Conservation (phyloP, 2,113 vertebrate species). For the Ursus arctos region DNA sequence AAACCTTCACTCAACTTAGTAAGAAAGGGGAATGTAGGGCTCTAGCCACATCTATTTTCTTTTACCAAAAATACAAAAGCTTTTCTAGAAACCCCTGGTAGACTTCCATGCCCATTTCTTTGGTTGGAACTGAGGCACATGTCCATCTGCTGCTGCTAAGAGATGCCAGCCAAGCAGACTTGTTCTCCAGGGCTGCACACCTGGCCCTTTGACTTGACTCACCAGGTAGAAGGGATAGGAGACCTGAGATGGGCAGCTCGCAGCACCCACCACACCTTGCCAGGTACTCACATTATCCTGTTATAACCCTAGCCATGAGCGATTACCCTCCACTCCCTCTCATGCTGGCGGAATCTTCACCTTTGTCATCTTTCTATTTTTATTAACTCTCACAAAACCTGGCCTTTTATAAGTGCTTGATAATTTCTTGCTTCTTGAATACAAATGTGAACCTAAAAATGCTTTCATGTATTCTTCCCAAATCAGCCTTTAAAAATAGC, state of each 20-base stretch:
- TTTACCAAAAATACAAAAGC: neutral
- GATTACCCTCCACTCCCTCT: neutral
- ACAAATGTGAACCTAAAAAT: neutral
- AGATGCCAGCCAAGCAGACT: neutral
- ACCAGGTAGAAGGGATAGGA: too few species aligned
- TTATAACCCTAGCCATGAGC: neutral
- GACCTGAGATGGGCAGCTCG: neutral
- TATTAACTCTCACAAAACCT: neutral
- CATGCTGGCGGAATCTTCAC: neutral
- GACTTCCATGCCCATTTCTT: neutral
- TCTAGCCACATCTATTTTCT: neutral
- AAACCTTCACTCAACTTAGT: neutral
- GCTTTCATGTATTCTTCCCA: neutral
- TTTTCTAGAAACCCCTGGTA: neutral
- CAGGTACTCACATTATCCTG: neutral
- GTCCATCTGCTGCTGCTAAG: neutral
- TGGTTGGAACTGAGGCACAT: neutral
- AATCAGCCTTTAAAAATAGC: neutral
- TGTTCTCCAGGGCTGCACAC: neutral
- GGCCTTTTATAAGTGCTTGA: neutral
- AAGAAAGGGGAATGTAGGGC: neutral
- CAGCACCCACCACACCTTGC: too few species aligned
- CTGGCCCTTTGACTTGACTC: neutral
- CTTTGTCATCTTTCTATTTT: neutral
- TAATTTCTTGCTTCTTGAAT: neutral